Evolutionary conservation across 2,797 vertebrate genomes (phyloP).

Genomic region (Argya squamiceps): DNA sequence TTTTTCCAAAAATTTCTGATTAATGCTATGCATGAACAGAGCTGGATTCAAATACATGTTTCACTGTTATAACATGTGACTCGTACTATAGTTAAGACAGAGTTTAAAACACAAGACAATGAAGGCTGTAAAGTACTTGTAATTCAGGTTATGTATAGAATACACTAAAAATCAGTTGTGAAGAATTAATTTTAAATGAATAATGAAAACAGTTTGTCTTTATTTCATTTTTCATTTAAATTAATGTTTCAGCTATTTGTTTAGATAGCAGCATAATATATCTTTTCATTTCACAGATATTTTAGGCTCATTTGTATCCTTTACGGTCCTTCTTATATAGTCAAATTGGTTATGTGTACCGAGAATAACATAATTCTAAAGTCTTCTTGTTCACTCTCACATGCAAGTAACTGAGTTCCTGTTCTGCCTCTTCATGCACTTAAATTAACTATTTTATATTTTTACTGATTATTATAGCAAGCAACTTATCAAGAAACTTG

Average conservation of each 20-base stretch:
- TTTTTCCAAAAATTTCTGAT: neutral
- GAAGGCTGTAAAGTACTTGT: neutral
- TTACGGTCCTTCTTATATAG: neutral
- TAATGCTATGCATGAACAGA: neutral
- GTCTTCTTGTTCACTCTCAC: neutral
- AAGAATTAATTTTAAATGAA: neutral
- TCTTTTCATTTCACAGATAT: neutral
- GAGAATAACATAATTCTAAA: neutral
- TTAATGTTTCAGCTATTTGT: neutral
- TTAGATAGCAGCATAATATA: neutral
- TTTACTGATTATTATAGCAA: neutral
- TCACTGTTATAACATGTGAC: neutral
- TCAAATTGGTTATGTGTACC: neutral
- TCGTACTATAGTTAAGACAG: neutral
- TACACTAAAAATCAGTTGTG: neutral
- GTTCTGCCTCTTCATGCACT: neutral
- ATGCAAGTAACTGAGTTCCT: neutral
- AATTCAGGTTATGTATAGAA: neutral
- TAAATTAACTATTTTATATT: slow-evolving; percentile 8
- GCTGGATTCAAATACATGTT: neutral
- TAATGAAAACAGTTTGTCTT: neutral
- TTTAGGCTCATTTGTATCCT: neutral
- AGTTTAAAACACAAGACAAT: neutral
- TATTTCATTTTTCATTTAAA: neutral
- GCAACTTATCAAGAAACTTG: neutral